A percentile compares a stretch with the other conserved stretches of the same genome.
Conservation (phyloP, 2,113 vertebrate species). For the Symphodus melops region DNA sequence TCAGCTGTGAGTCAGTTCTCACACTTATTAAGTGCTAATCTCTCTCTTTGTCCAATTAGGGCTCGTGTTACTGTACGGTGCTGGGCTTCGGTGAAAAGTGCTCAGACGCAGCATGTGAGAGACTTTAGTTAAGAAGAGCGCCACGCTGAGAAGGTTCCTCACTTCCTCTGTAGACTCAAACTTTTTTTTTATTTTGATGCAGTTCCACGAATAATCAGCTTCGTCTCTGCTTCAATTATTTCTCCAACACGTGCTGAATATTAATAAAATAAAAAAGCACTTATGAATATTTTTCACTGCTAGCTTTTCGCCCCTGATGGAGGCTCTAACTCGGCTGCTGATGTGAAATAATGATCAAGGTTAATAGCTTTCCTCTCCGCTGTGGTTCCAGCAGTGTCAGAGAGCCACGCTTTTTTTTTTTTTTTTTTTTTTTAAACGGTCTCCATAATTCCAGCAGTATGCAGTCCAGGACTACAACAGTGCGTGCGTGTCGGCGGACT, state of each 20-base stretch:
- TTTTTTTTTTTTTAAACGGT: neutral
- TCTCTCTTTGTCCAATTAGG: conserved; percentile 52
- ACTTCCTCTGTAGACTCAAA: no score
- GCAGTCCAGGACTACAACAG: neutral
- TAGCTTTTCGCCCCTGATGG: neutral
- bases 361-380: neutral
- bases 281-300: neutral
- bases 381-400: neutral
- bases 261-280: neutral
- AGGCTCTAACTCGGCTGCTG: neutral
- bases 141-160: conserved; percentile 9
- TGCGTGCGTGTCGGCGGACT: neutral
- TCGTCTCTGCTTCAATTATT: neutral
- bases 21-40: conserved; percentile 65
- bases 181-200: neutral
- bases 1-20: conserved; percentile 59
- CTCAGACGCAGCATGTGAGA: conserved; percentile 11
- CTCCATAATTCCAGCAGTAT: neutral
- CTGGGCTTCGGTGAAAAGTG: conserved; percentile 8
- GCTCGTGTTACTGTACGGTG: conserved; percentile 30
- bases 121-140: neutral
- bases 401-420: neutral
- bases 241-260: neutral
- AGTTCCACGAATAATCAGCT: no score
- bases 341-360: neutral